Base-by-base conservation (phyloP, 2,113 vertebrate species). In the Sylvia atricapilla region DNA sequence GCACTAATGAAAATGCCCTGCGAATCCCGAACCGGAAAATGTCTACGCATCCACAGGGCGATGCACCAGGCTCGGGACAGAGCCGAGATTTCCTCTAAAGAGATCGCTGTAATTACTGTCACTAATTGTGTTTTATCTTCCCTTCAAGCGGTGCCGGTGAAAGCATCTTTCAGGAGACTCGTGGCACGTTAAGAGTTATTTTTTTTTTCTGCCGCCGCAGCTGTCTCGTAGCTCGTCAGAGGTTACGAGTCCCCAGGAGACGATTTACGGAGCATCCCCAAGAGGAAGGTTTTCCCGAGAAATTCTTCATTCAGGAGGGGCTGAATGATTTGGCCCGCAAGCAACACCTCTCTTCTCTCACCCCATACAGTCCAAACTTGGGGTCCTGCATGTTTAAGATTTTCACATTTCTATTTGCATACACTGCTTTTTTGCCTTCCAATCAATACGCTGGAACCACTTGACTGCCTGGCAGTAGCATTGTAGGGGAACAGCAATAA, bases 401-500 rank as follows among this genome's bases (percentile, higher is more conserved):
- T 56, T 69, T 69, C 49, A 0, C 39, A 14, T 62, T 69, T 87
- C 85, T 23, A 5, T 18, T 24, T 6, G 33, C 24, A 46, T 28
- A 11, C 30, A 0, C 24, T 5, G 41, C 44, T 72, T 56, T 37
- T 86, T 74, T 12, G 35, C 41, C 76, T 81, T 55, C 64, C 49
- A 56, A 0, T 18, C 49, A 70, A 33, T 24, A 13, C 4, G 10
- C 84, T 49, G 83, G 63, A 58, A 46, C 63, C 35, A 11, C 72
- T 31, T 5, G 73, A 6, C 44, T 75, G 88, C 64, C 68, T 75
- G 85, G 64, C 90, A 92, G 72, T 31, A 80, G 59, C 83, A 15
- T 70, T 64, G 85, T 37, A 74, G 83, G 55, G 76, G 47, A 84
- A 24, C 33, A 56, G 62, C 91, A 94, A 80, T 89, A 91, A 95